A percentile compares a stretch with the other conserved stretches of the same genome.
phyloP scores from a whole-genome alignment of 2,797 vertebrate genomes.

The Mormyrops boulengeri region DNA sequence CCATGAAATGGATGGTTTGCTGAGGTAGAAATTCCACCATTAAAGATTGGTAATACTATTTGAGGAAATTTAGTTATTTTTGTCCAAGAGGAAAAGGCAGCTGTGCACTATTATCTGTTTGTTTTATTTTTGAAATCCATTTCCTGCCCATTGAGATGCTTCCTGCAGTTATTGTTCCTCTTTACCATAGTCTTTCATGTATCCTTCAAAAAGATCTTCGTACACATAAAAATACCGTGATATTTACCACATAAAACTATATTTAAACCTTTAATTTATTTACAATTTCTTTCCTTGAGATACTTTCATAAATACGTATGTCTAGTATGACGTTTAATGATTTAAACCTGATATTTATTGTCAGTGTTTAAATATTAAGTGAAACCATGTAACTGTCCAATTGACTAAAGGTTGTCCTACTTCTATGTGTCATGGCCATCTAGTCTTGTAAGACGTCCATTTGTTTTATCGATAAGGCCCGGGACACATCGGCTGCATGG shows the following conservation, averaged over 20 bases:
- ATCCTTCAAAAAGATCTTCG: background rate
- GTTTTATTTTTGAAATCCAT: background rate
- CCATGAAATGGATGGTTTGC: constrained; percentile 6
- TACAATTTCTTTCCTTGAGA: background rate
- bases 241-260: background rate
- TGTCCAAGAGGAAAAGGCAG: constrained; percentile 19
- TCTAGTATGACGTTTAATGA: background rate
- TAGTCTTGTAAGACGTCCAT: background rate
- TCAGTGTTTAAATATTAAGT: background rate
- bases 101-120: constrained; percentile 20
- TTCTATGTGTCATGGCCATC: background rate
- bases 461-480: background rate
- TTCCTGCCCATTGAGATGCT: background rate
- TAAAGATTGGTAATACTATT: constrained; percentile 32
- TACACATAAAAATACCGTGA: background rate
- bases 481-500: too few relatives aligned
- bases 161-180: constrained; percentile 10
- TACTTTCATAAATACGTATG: background rate
- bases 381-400: background rate
- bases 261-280: background rate
- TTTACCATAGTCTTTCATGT: background rate
- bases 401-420: background rate
- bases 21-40: constrained; percentile 30
- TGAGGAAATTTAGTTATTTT: constrained; percentile 31
- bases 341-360: background rate